phyloP scores from a whole-genome alignment of 2,113 vertebrate species.

The Motacilla tschutschensis region DNA sequence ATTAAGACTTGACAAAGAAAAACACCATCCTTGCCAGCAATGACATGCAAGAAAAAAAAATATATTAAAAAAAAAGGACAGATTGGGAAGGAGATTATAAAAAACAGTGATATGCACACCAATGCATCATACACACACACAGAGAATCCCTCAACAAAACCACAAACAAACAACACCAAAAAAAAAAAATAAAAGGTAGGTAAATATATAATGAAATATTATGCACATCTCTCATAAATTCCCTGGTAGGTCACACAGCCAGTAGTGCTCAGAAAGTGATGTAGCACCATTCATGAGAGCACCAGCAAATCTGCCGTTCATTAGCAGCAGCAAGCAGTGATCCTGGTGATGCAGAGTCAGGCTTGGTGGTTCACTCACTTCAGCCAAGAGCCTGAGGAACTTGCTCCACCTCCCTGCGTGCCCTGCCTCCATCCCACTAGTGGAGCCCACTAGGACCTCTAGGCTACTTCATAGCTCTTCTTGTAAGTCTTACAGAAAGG shows the following conservation, averaged over 20 bases:
- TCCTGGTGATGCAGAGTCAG: not conserved
- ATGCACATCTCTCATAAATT: not conserved
- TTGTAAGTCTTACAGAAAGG: not conserved
- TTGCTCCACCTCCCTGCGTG: not conserved
- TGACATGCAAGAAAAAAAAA: not conserved
- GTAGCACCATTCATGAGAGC: not conserved
- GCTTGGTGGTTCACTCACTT: not conserved
- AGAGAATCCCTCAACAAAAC: not conserved
- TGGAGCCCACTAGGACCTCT: not conserved
- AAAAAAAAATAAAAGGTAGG: not conserved
- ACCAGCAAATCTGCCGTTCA: not conserved
- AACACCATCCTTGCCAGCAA: rapidly evolving
- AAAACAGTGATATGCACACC: not conserved
- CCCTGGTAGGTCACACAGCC: not conserved
- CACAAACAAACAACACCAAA: not conserved
- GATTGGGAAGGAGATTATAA: not conserved
- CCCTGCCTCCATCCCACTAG: not conserved
- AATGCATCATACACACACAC: not conserved
- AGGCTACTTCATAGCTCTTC: not conserved
- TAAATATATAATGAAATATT: not conserved
- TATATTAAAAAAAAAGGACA: not conserved
- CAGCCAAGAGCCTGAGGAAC: not conserved
- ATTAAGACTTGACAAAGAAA: not conserved
- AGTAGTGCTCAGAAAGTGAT: not conserved
- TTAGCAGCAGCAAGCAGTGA: not conserved